phyloP scores from a whole-genome alignment of 2,113 vertebrate species.

The Arizona elegans region DNA sequence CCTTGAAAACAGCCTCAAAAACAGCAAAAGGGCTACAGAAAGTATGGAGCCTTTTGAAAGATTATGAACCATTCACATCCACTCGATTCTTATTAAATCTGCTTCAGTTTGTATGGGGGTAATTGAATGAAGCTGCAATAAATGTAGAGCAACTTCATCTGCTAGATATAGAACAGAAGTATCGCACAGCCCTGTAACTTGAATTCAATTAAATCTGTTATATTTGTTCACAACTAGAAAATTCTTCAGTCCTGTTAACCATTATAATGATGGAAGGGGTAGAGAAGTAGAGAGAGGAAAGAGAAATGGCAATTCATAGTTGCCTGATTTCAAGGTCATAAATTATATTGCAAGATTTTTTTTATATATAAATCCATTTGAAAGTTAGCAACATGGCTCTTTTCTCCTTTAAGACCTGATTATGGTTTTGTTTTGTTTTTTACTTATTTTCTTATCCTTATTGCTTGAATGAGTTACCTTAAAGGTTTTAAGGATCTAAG shows the following conservation, averaged over 20 bases:
- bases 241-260: neutral
- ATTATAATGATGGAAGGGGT: neutral
- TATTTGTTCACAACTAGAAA: neutral
- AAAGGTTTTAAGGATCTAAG: neutral
- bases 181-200: neutral
- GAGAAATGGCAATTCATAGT: neutral
- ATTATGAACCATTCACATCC: neutral
- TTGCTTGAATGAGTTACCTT: constrained; percentile 1
- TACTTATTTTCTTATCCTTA: neutral
- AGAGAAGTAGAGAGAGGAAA: neutral
- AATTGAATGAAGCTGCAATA: neutral
- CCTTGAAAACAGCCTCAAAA: neutral
- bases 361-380: neutral
- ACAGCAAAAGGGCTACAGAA: neutral
- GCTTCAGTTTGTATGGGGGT: neutral
- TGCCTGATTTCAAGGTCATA: neutral
- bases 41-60: neutral
- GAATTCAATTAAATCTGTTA: neutral
- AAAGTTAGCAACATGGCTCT: neutral
- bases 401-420: neutral
- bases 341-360: neutral
- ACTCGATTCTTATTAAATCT: neutral
- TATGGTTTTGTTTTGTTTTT: neutral
- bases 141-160: neutral
- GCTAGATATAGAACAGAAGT: neutral